Conservation (phyloP, 2,888 invertebrate genomes). For the Agriotes lineatus region DNA sequence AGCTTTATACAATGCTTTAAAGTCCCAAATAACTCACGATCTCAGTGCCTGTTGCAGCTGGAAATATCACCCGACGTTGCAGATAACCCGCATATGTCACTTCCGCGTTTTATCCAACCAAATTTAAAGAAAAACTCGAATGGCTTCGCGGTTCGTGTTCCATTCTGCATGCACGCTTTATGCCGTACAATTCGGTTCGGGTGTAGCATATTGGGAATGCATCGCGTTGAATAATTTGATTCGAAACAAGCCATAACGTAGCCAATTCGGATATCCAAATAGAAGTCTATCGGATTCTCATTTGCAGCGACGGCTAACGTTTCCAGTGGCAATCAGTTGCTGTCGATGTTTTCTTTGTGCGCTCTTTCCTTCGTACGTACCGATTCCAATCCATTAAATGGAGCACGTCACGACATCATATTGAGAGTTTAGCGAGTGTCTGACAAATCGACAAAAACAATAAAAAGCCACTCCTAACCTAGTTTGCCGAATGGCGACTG, state of each 20-base stretch:
- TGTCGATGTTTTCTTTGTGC: conserved; percentile 18
- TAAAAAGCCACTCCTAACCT: not conserved
- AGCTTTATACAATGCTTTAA: not conserved
- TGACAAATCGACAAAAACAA: conserved; percentile 20
- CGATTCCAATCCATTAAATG: conserved; percentile 20
- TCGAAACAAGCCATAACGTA: conserved; percentile 23
- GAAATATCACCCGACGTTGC: not conserved
- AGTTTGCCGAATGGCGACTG: not conserved
- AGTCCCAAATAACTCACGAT: conserved; percentile 4
- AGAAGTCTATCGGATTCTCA: conserved; percentile 10
- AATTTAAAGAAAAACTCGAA: conserved; percentile 19
- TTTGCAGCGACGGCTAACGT: conserved; percentile 7
- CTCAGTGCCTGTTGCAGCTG: conserved; percentile 11
- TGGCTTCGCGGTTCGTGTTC: conserved; percentile 23
- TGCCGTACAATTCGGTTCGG: conserved; percentile 24
- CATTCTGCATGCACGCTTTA: conserved; percentile 14
- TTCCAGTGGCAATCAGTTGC: conserved; percentile 14
- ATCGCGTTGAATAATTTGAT: conserved; percentile 25
- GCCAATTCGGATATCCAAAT: conserved; percentile 16
- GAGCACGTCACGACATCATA: conserved; percentile 23
- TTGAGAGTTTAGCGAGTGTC: conserved; percentile 10
- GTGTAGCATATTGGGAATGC: conserved; percentile 31
- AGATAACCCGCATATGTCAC: conserved; percentile 26
- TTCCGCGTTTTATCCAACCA: conserved; percentile 15
- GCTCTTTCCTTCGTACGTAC: not conserved